Conservation (phyloP, 2,888 invertebrate species). For the Nematopogon swammerdamellus region DNA sequence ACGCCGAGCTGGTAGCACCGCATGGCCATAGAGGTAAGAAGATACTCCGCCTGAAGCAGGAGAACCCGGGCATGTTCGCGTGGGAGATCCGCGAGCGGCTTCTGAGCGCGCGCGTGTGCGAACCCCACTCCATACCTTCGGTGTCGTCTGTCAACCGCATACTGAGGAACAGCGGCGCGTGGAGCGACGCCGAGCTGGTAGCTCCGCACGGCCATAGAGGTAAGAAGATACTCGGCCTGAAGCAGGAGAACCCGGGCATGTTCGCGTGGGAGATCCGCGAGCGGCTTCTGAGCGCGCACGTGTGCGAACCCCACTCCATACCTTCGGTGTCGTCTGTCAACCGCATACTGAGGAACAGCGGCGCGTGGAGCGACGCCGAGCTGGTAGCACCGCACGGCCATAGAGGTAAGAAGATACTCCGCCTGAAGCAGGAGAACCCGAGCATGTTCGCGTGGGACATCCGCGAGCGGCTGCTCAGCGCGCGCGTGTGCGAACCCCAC, state of each 20-base stretch:
- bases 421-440: constrained; percentile 92
- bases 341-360: no score
- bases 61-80: constrained; percentile 94
- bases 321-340: no score
- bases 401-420: constrained; percentile 92
- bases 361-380: no score
- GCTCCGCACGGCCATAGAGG: constrained; percentile 77
- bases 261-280: no score
- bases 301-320: no score
- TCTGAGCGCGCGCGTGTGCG: constrained; percentile 86
- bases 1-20: constrained; percentile 34
- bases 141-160: constrained; percentile 95
- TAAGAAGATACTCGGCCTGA: no score
- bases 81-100: constrained; percentile 95
- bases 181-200: constrained; percentile 60
- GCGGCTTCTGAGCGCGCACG: no score
- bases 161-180: constrained; percentile 81
- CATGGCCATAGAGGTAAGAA: constrained; percentile 66
- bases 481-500: constrained; percentile 87
- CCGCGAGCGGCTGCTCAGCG: constrained; percentile 82
- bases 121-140: constrained; percentile 87
- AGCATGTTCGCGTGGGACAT: constrained; percentile 98
- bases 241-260: no score
- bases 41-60: constrained; percentile 89
- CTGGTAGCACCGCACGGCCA: no score